phyloP scores from a whole-genome alignment of 1,140 invertebrate species.

The Saxidomus purpurata region DNA sequence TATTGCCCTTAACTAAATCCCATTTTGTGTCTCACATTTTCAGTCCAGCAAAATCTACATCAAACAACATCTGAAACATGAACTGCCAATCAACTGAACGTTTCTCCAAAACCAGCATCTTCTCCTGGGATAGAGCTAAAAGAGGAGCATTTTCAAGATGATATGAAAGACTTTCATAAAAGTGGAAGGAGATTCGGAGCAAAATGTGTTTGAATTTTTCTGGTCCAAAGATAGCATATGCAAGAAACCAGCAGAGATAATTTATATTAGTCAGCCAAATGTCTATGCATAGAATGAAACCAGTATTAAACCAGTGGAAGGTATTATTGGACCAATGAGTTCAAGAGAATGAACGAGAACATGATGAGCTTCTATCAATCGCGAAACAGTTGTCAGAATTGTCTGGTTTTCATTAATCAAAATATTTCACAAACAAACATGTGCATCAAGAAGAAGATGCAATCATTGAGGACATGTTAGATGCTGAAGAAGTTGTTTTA shows the following conservation, averaged over 20 bases:
- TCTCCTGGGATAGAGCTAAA: no score
- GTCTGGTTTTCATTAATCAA: conserved; percentile 15
- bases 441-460: conserved; percentile 41
- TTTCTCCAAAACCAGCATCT: no score
- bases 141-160: conserved; percentile 40
- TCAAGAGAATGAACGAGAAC: conserved; percentile 29
- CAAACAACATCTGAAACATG: no score
- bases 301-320: conserved; percentile 13
- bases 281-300: not conserved
- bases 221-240: not conserved
- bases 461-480: conserved; percentile 57
- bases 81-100: no score
- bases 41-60: no score
- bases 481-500: conserved; percentile 52
- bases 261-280: no score
- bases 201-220: not conserved
- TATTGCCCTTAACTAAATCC: no score
- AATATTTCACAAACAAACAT: not conserved
- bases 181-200: conserved; percentile 10
- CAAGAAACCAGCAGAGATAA: not conserved
- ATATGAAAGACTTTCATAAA: not conserved
- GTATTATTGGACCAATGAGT: conserved; percentile 37
- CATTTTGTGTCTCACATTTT: no score
- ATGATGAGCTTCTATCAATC: conserved; percentile 56
- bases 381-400: conserved; percentile 54